Percentiles rank a stretch among this genome's conserved stretches.
phyloP scores from a whole-genome alignment of 2,797 vertebrate species.

The Darevskia nairensis region DNA sequence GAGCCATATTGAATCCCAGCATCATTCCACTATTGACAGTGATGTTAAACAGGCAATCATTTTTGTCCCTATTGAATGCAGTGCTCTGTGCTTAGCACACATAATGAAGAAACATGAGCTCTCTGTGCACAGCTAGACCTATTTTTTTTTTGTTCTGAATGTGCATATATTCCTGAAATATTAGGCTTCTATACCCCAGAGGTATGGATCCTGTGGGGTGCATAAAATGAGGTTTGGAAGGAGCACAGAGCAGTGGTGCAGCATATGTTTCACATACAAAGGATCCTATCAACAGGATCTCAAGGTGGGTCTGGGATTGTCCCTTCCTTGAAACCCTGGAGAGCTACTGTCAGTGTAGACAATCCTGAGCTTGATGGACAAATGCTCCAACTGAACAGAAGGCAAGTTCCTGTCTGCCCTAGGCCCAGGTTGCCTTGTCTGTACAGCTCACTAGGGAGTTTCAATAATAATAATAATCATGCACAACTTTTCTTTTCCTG shows the following conservation, averaged over 20 bases:
- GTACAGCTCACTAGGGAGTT: not conserved
- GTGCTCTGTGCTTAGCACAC: not conserved
- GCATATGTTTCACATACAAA: too few relatives aligned
- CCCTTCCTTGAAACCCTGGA: too few relatives aligned
- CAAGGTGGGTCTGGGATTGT: too few relatives aligned
- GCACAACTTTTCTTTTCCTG: not conserved
- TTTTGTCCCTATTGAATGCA: not conserved
- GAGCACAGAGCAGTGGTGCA: too few relatives aligned
- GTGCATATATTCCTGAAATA: not conserved
- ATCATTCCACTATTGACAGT: not conserved
- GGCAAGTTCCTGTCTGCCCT: too few relatives aligned
- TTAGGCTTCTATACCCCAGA: not conserved
- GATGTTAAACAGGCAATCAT: slow-evolving; percentile 7
- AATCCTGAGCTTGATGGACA: too few relatives aligned
- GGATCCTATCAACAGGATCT: too few relatives aligned
- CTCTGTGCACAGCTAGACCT: not conserved
- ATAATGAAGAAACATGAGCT: not conserved
- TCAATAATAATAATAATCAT: not conserved
- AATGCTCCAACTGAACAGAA: too few relatives aligned
- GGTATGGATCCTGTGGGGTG: not conserved
- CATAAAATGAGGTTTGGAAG: too few relatives aligned
- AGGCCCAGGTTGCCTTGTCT: not conserved
- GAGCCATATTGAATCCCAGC: not conserved
- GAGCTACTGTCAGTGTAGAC: too few relatives aligned
- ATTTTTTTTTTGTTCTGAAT: not conserved